Base-by-base conservation (phyloP, 2,113 vertebrate species). In the Semnornis frantzii region DNA sequence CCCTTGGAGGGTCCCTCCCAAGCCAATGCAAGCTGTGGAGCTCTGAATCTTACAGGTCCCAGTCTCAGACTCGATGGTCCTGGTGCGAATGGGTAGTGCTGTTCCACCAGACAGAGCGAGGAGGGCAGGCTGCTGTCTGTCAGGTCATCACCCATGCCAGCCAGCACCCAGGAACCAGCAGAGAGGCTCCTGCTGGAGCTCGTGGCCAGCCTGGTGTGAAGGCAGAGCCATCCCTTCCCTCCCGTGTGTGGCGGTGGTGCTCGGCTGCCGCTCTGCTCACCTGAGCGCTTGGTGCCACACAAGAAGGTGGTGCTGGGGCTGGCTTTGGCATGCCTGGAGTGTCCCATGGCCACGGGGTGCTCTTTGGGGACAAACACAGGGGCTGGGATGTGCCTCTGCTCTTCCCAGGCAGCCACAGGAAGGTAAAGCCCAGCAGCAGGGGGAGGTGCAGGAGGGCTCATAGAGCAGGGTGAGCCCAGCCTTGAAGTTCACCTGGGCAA, bases 321-420 rank as follows among this genome's bases (percentile, higher is more conserved):
- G 70, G 4, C 3, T 34, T n/a, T 16, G 3, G 54, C 34, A 20
- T 66, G 37, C 16, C 66, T 31, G 33, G 27, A 15, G 12, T 31
- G 21, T 77, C 73, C 72, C 46, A 17, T 17, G 19, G 24, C 15
- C 37, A 10, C 3, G 0, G 6, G 46, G 27, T 66, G 87, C 30
- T 64, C 73, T 23, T 34, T 58, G 27, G 46, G 50, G 16, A 10
- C 21, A 31, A 9, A 6, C 15, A 15, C 15, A 21, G 50, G 2
- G 5, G 25, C n/a, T 0, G 15, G 25, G 63, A 10, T 19, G 28
- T 5, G 4, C 10, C 4, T 3, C 20, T 8, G 27, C 24, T 2
- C 79, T 79, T 24, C 57, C 50, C 4, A 2, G 15, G 58, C 31
- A 1, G 5, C 12, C 2, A 11, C 4, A 18, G 28, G 19, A 34